Evolutionary conservation across 2,113 vertebrate species (phyloP).

Genomic region (Pseudorhombus dupliciocellatus): DNA sequence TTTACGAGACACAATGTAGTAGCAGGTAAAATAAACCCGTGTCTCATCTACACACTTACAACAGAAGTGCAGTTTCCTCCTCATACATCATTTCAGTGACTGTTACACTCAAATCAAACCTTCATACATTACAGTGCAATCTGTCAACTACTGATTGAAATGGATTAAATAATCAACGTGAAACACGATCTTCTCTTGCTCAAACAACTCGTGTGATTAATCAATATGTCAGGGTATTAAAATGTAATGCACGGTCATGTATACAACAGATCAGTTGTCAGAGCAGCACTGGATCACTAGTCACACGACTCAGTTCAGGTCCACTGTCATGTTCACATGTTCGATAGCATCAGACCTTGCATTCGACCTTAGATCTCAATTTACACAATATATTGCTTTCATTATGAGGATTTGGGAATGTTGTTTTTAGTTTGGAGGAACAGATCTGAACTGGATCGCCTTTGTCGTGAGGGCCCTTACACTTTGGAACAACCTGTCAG

Average conservation of each 20-base stretch:
- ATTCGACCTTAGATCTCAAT: neutral
- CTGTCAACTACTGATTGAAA: constrained; percentile 21
- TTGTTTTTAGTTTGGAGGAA: neutral
- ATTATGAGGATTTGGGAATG: constrained; percentile 2
- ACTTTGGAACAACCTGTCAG: too few relatives aligned
- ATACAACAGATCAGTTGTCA: neutral
- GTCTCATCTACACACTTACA: constrained; percentile 6
- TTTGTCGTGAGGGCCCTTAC: too few relatives aligned
- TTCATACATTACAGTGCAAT: constrained; percentile 12
- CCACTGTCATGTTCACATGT: neutral
- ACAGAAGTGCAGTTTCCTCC: constrained; percentile 25
- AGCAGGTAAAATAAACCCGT: constrained; percentile 2
- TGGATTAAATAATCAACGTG: neutral
- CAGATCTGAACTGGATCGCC: neutral
- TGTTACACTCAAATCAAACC: neutral
- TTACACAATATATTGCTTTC: constrained; percentile 26
- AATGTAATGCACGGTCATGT: neutral
- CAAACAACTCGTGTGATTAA: neutral
- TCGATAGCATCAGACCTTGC: neutral
- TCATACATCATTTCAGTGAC: constrained; percentile 20
- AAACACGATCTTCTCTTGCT: neutral
- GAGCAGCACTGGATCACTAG: constrained; percentile 19
- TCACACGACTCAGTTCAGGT: neutral
- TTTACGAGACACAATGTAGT: constrained; percentile 15
- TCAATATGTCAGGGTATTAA: neutral